Evolutionary conservation across 2,888 invertebrate genomes (phyloP).

Genomic region (Nycteola revayana): DNA sequence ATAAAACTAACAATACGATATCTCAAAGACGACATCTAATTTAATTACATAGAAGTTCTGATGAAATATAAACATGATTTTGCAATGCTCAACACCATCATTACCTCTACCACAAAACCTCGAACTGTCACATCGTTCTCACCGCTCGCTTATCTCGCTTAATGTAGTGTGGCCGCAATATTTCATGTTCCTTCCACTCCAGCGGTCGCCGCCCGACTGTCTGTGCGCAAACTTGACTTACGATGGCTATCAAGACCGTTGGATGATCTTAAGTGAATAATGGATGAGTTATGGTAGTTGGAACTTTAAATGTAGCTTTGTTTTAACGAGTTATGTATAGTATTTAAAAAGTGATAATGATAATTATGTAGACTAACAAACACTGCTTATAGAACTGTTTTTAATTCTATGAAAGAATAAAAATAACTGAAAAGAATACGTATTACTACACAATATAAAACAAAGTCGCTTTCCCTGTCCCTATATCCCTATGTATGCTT

Average conservation of each 20-base stretch:
- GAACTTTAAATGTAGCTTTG: neutral
- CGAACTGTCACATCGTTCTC: constrained; percentile 29
- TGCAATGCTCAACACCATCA: constrained; percentile 6
- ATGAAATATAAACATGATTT: too few species aligned
- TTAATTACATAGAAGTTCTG: too few species aligned
- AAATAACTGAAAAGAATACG: too few species aligned
- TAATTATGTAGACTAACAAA: too few species aligned
- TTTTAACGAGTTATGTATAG: neutral
- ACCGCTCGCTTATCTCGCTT: constrained; percentile 40
- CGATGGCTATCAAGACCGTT: constrained; percentile 6
- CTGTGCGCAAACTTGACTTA: constrained; percentile 33
- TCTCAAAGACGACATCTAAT: too few species aligned
- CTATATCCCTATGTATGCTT: too few species aligned
- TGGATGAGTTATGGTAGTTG: constrained; percentile 13
- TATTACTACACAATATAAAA: too few species aligned
- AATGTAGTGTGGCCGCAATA: constrained; percentile 40
- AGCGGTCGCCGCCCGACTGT: constrained; percentile 37
- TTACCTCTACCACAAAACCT: constrained; percentile 26
- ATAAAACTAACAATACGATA: too few species aligned
- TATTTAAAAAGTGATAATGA: too few species aligned
- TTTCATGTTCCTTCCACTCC: constrained; percentile 40
- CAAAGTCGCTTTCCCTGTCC: too few species aligned
- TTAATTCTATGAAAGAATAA: too few species aligned
- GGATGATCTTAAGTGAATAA: constrained; percentile 16
- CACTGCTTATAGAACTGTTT: too few species aligned